Conservation (phyloP, 2,888 invertebrate genomes). For the Leptodirus hochenwartii region DNA sequence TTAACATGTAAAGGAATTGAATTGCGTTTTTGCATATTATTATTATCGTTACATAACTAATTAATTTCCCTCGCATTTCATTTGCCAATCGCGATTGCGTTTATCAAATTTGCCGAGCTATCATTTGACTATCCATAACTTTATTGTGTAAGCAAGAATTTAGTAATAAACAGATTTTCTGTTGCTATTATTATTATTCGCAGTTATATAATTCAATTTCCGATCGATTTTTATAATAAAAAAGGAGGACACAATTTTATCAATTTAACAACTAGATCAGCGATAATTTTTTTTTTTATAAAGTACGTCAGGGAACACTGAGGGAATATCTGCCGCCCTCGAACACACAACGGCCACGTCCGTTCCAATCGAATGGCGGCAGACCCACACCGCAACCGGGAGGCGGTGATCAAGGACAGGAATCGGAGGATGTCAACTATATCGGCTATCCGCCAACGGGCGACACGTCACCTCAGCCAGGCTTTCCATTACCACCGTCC, state of each 20-base stretch:
- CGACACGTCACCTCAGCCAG: conserved; percentile 22
- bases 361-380: conserved; percentile 48
- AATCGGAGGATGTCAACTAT: conserved; percentile 12
- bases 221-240: no score
- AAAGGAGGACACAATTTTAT: conserved; percentile 37
- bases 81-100: no score
- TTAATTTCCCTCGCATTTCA: no score
- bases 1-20: no score
- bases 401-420: conserved; percentile 3
- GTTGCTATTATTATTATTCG: no score
- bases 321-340: conserved; percentile 38
- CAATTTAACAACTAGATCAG: conserved; percentile 14
- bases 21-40: no score
- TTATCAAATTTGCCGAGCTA: no score
- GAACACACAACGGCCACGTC: conserved; percentile 47
- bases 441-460: conserved; percentile 20
- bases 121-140: no score
- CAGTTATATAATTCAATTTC: no score
- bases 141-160: no score
- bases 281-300: conserved; percentile 10
- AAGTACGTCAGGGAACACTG: conserved; percentile 43
- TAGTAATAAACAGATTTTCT: no score
- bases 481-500: conserved; percentile 19
- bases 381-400: conserved; percentile 17
- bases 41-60: no score